These are phyloP conservation scores for Apamea anceps DNA, from an alignment of 2,888 invertebrate species.

Conservation along the genomic window DNA sequence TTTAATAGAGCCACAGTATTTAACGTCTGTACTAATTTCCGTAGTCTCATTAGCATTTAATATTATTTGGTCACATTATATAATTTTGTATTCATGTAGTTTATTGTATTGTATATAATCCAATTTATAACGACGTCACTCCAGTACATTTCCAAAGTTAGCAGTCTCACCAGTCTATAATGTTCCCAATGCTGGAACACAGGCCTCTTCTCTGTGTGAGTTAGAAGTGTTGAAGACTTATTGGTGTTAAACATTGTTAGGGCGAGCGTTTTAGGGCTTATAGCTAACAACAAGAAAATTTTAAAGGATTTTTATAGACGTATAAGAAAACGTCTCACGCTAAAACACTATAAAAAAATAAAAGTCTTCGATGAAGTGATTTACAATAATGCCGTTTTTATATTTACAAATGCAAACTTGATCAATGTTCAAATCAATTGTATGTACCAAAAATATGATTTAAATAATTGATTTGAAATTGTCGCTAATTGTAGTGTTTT, in stretches of 20 bases:
- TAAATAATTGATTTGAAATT: slow-evolving; percentile 40
- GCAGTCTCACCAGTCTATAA: background rate
- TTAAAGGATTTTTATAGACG: slow-evolving; percentile 14
- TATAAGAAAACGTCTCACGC: slow-evolving; percentile 15
- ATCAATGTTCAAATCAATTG: slow-evolving; percentile 54
- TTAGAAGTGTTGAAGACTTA: slow-evolving; percentile 55
- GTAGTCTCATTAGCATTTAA: slow-evolving; percentile 56
- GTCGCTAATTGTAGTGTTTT: slow-evolving; percentile 40
- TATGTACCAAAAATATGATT: slow-evolving; percentile 55
- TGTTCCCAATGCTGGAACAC: too few relatives aligned
- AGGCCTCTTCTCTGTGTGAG: too few relatives aligned
- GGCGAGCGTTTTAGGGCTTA: slow-evolving; percentile 41
- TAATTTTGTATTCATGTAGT: slow-evolving; percentile 55
- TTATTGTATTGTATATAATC: slow-evolving; percentile 52
- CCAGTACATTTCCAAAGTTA: slow-evolving; percentile 64
- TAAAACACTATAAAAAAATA: slow-evolving; percentile 9
- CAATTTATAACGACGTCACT: slow-evolving; percentile 51
- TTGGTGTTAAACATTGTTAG: slow-evolving; percentile 41
- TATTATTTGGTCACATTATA: slow-evolving; percentile 54
- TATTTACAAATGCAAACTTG: slow-evolving; percentile 23
- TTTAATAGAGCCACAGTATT: slow-evolving; percentile 62
- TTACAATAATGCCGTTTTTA: slow-evolving; percentile 23
- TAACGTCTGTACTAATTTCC: slow-evolving; percentile 48
- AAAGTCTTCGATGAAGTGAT: slow-evolving; percentile 21
- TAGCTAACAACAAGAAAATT: slow-evolving; percentile 14